Evolutionary conservation across 2,888 invertebrate genomes (phyloP).

Genomic region (Pseudanteris insignis): DNA sequence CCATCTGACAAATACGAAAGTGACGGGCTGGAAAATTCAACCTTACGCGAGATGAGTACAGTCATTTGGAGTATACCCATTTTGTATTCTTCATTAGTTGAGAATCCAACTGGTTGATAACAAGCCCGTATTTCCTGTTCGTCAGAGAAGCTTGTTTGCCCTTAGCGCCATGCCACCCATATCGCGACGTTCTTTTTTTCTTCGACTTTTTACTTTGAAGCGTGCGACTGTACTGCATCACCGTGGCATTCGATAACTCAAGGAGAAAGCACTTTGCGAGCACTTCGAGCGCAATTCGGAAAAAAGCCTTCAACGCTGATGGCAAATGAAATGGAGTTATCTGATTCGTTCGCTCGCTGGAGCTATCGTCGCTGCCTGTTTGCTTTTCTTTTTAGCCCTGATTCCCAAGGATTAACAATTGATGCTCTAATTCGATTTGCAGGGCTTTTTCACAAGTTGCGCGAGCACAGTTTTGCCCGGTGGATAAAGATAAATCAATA

Average conservation of each 20-base stretch:
- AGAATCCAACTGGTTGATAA: conserved; percentile 18
- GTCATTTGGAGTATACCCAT: no score
- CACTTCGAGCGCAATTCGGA: conserved; percentile 43
- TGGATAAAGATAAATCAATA: conserved; percentile 5
- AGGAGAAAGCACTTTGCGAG: conserved; percentile 44
- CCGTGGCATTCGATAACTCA: conserved; percentile 45
- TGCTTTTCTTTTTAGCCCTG: conserved; percentile 35
- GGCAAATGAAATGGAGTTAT: conserved; percentile 44
- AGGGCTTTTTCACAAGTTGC: conserved; percentile 6
- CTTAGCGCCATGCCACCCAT: not conserved
- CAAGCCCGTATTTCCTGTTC: conserved; percentile 23
- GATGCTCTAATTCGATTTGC: conserved; percentile 37
- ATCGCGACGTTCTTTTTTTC: conserved; percentile 11
- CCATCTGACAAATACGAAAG: conserved; percentile 7
- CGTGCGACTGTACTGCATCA: conserved; percentile 34
- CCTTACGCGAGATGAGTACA: conserved; percentile 2
- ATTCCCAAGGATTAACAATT: conserved; percentile 37
- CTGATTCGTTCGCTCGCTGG: conserved; percentile 37
- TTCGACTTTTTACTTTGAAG: conserved; percentile 33
- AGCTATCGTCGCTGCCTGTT: conserved; percentile 32
- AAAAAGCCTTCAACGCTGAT: conserved; percentile 45
- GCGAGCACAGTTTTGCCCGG: not conserved
- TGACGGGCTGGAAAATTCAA: conserved; percentile 24
- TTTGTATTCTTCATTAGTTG: conserved; percentile 31
- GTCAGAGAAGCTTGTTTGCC: conserved; percentile 5